phyloP scores from a whole-genome alignment of 1,140 invertebrate species.

The Drosophila ironensis region DNA sequence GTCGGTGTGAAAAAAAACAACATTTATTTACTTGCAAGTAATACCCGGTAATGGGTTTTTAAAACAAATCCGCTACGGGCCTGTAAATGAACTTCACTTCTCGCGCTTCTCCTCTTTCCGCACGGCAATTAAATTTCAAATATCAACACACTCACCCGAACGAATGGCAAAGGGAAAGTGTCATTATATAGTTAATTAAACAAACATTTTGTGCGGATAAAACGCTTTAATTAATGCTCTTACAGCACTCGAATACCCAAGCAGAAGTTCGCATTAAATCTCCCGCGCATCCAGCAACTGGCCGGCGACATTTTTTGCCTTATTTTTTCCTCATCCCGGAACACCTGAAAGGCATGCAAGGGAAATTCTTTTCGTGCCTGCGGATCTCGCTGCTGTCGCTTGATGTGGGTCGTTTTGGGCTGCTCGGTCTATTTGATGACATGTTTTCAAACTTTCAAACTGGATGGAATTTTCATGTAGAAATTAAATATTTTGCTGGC shows the following conservation, averaged over 20 bases:
- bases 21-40: slow-evolving; percentile 79
- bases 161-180: slow-evolving; percentile 17
- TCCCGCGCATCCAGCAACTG: not conserved
- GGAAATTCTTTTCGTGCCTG: slow-evolving; percentile 28
- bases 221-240: slow-evolving; percentile 69
- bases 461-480: too few relatives aligned
- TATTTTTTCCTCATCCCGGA: not conserved
- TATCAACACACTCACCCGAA: slow-evolving; percentile 40
- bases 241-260: slow-evolving; percentile 27
- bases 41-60: slow-evolving; percentile 78
- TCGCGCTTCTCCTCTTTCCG: not conserved
- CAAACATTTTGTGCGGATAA: slow-evolving; percentile 70
- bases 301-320: not conserved
- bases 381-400: not conserved
- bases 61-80: slow-evolving; percentile 76
- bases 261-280: slow-evolving; percentile 39
- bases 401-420: slow-evolving; percentile 12
- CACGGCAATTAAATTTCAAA: slow-evolving; percentile 75
- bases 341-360: slow-evolving; percentile 65
- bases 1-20: slow-evolving; percentile 30
- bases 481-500: too few relatives aligned
- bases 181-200: slow-evolving; percentile 75
- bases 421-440: too few relatives aligned
- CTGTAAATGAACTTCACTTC: slow-evolving; percentile 42
- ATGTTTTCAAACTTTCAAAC: too few relatives aligned